phyloP scores from a whole-genome alignment of 2,113 vertebrate genomes.

The Albula glossodonta region DNA sequence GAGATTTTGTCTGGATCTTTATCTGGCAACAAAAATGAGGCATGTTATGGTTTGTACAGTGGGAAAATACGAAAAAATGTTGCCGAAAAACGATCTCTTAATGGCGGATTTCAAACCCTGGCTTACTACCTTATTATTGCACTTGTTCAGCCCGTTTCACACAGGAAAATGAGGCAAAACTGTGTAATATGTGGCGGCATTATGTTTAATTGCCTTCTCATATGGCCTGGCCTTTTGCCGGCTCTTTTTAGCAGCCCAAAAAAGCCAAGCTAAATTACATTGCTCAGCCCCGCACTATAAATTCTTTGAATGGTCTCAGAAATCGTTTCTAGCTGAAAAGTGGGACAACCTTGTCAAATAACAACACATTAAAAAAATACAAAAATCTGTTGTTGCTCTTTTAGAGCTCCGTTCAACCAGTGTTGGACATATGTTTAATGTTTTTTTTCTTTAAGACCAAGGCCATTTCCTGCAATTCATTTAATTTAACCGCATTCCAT shows the following conservation, averaged over 20 bases:
- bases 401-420: constrained; percentile 52
- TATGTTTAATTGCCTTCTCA: constrained; percentile 64
- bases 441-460: constrained; percentile 47
- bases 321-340: constrained; percentile 63
- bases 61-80: constrained; percentile 44
- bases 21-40: constrained; percentile 55
- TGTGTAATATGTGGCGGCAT: constrained; percentile 60
- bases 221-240: constrained; percentile 47
- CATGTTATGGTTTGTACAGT: constrained; percentile 54
- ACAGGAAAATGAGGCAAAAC: constrained; percentile 56
- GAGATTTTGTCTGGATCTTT: constrained; percentile 61
- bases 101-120: constrained; percentile 34
- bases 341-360: constrained; percentile 59
- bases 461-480: constrained; percentile 74
- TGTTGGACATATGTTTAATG: constrained; percentile 62
- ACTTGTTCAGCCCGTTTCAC: constrained; percentile 65
- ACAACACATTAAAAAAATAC: constrained; percentile 39
- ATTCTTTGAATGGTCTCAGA: constrained; percentile 50
- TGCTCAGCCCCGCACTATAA: constrained; percentile 54
- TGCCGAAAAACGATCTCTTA: constrained; percentile 52
- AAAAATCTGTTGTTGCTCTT: constrained; percentile 40
- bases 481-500: constrained; percentile 62
- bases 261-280: constrained; percentile 40
- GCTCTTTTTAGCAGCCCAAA: constrained; percentile 46
- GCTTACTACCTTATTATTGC: constrained; percentile 55